Evolutionary conservation across 2,113 vertebrate genomes (phyloP), one percentile per base, ranked within the genome.

Genomic region (Tachuris rubrigastra): DNA sequence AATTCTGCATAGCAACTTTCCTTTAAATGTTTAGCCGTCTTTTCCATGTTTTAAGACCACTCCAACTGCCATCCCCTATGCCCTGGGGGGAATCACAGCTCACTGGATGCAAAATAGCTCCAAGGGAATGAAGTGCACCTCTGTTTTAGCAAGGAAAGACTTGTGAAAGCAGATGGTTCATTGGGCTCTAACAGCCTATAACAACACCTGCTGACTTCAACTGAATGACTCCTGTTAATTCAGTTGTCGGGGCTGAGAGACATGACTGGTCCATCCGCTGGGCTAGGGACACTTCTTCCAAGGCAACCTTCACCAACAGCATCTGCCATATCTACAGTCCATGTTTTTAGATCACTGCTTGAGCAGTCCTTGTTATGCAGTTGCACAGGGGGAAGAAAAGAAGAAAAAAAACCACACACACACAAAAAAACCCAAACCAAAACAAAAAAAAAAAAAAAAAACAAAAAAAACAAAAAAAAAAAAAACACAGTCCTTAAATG

Each of bases 141-240:
- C 82, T 60, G 24, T 33, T 85, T 65, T 31, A 69, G 31, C 17
- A 85, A 85, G 16, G 39, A 55, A 85, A 87, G 39, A 24, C 16
- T 79, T 91, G 17, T 41, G 47, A 83, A 60, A 89, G 76, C 35
- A 88, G 59, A 94, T 67, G 74, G 42, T 30, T 93, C 55, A 88
- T 17, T 30, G 1, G 72, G 33, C 56, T 92, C 55, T 81, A 90
- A 92, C 3, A 2, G 76, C 55, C 42, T 77, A 69, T 82, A 60
- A 69, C 37, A 88, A 67, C 21, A 84, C 42, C 39, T 3, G 0
- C 6, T 31, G 25, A 80, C 33, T 74, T 81, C 60, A 91, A 5
- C 27, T 58, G 68, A 83, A 39, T 53, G 23, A 80, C 19, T 94
- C n/a, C n/a, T n/a, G 49, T 42, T 59, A 90, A 69, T 28, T 63